Evolutionary conservation across 2,113 vertebrate genomes (phyloP).

Genomic region (Perognathus longimembris): DNA sequence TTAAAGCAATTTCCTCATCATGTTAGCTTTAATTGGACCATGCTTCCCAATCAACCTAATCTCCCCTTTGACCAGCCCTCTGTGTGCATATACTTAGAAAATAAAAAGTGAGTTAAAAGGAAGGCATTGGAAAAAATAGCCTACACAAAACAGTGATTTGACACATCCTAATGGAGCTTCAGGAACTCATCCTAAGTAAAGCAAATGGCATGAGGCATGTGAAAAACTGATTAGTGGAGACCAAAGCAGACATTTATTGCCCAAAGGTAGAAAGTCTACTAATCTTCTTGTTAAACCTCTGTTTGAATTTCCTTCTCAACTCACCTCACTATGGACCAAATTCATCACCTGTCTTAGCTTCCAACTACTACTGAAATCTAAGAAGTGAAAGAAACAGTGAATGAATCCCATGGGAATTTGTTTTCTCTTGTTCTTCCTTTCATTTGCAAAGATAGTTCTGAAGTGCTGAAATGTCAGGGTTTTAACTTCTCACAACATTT

Average conservation of each 20-base stretch:
- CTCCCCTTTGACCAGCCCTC: slow-evolving; percentile 73
- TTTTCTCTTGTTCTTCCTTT: not conserved
- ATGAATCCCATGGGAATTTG: not conserved
- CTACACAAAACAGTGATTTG: slow-evolving; percentile 60
- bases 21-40: slow-evolving; percentile 69
- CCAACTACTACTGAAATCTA: slow-evolving; percentile 64
- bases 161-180: slow-evolving; percentile 65
- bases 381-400: slow-evolving; percentile 34
- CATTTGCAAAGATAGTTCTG: not conserved
- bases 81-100: slow-evolving; percentile 62
- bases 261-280: slow-evolving; percentile 78
- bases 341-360: slow-evolving; percentile 73
- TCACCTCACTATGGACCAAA: slow-evolving; percentile 75
- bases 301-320: slow-evolving; percentile 80
- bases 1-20: slow-evolving; percentile 80
- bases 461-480: not conserved
- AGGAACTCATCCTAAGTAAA: slow-evolving; percentile 70
- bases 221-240: slow-evolving; percentile 79
- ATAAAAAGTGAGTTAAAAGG: slow-evolving; percentile 71
- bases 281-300: slow-evolving; percentile 78
- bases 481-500: not conserved
- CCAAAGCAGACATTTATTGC: slow-evolving; percentile 74
- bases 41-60: slow-evolving; percentile 74
- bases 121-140: slow-evolving; percentile 36
- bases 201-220: slow-evolving; percentile 74